Evolutionary conservation across 2,888 invertebrate species (phyloP), one percentile per base, ranked within the genome.

Genomic region (Cremastinae sp.): DNA sequence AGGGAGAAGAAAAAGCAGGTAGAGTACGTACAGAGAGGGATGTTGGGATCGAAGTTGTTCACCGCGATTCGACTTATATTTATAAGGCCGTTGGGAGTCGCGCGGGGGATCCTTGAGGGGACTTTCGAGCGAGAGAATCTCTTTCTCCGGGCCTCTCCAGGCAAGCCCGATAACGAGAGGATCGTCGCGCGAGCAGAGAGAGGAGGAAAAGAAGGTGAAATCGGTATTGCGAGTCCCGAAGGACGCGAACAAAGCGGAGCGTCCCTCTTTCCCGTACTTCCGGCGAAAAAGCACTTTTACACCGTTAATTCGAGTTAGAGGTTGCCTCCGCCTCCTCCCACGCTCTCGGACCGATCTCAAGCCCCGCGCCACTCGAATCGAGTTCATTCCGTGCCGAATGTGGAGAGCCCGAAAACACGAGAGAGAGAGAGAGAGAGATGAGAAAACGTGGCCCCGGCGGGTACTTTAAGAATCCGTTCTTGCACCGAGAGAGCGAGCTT

Each of bases 361-460:
- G 45, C 34, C 18, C 47, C 56, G 45, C 12, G 12, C 43, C 64
- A 54, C 12, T 49, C 36, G 71, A 75, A 71, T 75, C 51, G 66
- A 72, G 75, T 72, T 72, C 66, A 72, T 75, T 75, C 68, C 71
- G 61, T 61, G 71, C 51, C 71, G 71, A 75, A 66, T 75, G 53
- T 70, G 59, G 72, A 65, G 28, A 41, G 53, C n/a, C n/a, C n/a
- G n/a, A n/a, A n/a, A n/a, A n/a, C n/a, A n/a, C n/a, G n/a, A 22
- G 16, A 56, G 38, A 38, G 38, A 38, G 38, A 38, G 38, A 38
- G 38, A 38, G 38, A 38, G 38, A 38, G 38, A 38, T 12, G 45
- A 45, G 45, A 45, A 14, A 45, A 5, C 8, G 45, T 56, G 66
- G 61, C 43, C 66, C 62, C 62, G 75, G 34, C 64, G 53, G 59